Conservation (phyloP, 2,888 invertebrate genomes). For the Abscondita cerata region DNA sequence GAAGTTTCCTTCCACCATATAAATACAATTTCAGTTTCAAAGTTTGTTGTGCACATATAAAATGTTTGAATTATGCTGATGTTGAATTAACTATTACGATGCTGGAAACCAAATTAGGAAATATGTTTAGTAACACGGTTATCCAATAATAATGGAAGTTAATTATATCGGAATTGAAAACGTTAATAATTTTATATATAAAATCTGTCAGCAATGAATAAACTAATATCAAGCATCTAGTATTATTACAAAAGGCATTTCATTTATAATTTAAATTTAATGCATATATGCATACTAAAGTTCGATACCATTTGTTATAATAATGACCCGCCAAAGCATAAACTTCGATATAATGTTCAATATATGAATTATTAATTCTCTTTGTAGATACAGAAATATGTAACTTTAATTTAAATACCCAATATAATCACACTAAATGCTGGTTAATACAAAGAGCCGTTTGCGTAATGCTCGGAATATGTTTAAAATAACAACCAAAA, state of each 20-base stretch:
- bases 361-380: constrained; percentile 1
- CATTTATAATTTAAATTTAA: constrained; percentile 13
- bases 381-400: background rate
- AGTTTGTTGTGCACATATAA: no score
- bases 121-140: background rate
- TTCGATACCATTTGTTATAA: constrained; percentile 6
- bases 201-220: constrained; percentile 6
- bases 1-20: no score
- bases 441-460: no score
- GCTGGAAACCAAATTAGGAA: background rate
- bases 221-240: background rate
- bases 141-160: background rate
- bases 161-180: background rate
- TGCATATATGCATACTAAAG: constrained; percentile 1
- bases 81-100: no score
- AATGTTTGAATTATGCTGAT: no score
- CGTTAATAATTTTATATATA: constrained; percentile 1
- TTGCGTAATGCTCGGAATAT: no score
- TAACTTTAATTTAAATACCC: no score
- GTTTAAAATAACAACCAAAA: no score
- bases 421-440: no score
- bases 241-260: background rate
- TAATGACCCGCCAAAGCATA: constrained; percentile 5
- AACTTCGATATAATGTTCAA: background rate
- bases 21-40: no score